phyloP scores from a whole-genome alignment of 2,797 vertebrate genomes.

The Cyprinella venusta region DNA sequence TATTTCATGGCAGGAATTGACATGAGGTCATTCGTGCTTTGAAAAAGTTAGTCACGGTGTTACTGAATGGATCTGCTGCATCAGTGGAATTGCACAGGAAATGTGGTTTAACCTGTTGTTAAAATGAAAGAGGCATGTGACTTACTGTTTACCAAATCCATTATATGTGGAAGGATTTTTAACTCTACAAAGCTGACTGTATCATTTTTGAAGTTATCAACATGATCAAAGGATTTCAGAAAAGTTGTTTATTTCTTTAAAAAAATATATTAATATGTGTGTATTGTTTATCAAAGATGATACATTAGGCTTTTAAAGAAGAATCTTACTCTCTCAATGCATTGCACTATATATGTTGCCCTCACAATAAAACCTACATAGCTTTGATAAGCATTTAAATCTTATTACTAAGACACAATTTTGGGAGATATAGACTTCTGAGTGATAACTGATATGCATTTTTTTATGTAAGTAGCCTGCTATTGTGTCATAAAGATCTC shows the following conservation, averaged over 20 bases:
- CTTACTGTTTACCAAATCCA: neutral
- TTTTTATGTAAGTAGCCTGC: neutral
- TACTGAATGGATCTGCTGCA: constrained; percentile 1
- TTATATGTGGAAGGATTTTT: neutral
- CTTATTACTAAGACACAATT: neutral
- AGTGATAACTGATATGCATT: neutral
- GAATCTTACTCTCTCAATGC: neutral
- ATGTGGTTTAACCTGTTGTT: constrained; percentile 18
- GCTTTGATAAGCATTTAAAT: neutral
- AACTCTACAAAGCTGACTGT: neutral
- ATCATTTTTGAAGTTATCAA: neutral
- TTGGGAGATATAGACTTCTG: neutral
- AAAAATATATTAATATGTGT: neutral
- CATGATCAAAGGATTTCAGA: neutral
- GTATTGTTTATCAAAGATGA: neutral
- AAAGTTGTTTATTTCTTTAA: neutral
- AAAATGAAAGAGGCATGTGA: neutral
- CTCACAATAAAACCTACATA: neutral
- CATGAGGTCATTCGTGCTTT: neutral
- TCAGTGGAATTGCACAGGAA: constrained; percentile 26
- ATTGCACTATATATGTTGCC: neutral
- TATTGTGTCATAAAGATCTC: neutral
- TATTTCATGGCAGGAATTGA: neutral
- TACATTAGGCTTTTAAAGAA: neutral
- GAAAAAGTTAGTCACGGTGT: neutral